These are phyloP conservation scores for Drosophila nigromelanica DNA, from an alignment of 1,140 invertebrate species.

Conservation along the genomic window DNA sequence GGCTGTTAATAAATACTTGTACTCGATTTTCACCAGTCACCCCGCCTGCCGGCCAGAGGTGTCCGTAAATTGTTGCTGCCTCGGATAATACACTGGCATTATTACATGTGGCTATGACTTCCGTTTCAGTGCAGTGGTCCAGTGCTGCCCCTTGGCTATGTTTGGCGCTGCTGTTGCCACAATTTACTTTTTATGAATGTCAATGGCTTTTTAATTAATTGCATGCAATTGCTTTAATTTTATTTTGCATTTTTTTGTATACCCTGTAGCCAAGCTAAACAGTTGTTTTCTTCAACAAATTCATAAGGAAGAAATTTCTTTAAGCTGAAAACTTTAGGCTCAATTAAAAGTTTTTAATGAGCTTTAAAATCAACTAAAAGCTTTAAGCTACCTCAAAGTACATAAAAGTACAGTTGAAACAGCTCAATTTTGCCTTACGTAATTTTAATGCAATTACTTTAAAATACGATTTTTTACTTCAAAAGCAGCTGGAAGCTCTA, in stretches of 20 bases:
- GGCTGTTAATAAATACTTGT: slow-evolving; percentile 79
- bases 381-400: background rate
- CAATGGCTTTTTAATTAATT: slow-evolving; percentile 82
- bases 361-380: background rate
- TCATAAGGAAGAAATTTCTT: too few relatives aligned
- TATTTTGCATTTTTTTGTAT: background rate
- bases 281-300: background rate
- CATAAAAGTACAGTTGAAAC: too few relatives aligned
- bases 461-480: too few relatives aligned
- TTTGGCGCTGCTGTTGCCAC: slow-evolving; percentile 65
- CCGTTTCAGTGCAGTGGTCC: slow-evolving; percentile 20
- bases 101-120: slow-evolving; percentile 45
- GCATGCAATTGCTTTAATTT: slow-evolving; percentile 52
- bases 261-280: background rate
- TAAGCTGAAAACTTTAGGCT: too few relatives aligned
- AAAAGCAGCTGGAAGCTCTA: background rate
- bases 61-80: slow-evolving; percentile 68
- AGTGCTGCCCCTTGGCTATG: slow-evolving; percentile 38
- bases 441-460: too few relatives aligned
- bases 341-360: too few relatives aligned
- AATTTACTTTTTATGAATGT: slow-evolving; percentile 83
- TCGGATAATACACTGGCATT: slow-evolving; percentile 64
- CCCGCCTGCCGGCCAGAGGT: slow-evolving; percentile 37
- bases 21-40: slow-evolving; percentile 16
- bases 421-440: too few relatives aligned